Evolutionary conservation across 1,140 invertebrate species (phyloP), one percentile per base, ranked within the genome.

Genomic region (Musca vetustissima): DNA sequence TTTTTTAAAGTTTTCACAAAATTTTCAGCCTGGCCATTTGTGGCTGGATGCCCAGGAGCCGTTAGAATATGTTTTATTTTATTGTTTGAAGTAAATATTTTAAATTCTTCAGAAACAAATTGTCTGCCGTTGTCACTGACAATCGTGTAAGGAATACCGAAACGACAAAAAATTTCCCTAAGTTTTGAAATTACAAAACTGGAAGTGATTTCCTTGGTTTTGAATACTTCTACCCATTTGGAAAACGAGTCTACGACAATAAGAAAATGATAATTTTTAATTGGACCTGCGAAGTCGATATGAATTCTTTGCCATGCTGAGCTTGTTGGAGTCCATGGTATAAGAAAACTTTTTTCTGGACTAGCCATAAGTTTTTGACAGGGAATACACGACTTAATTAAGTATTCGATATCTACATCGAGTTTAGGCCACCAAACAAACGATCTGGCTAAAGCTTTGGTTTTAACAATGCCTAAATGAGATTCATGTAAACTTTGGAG

Each of bases 401-500:
- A 68, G 49, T 59, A 24, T 57, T 59, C 66, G 49, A 68, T 68
- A 15, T 59, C 66, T 14, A 8, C 9, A 21, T 68, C 66, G 4
- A 66, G 22, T 28, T 66, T 66, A 32, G 64, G 64, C 64, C 64
- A 66, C 64, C 64, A 66, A 28, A 66, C 64, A 66, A 66, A 66
- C 6, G 64, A 50, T 24, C 64, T 43, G 14, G 64, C 64, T 21
- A 65, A 21, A 24, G 64, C 64, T 25, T 66, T 66, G 4, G 64
- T 66, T 52, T 66, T 66, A 19, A 66, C 43, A 17, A 66, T 66
- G 17, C 64, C 64, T 49, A 48, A 66, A 24, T 66, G 64, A 19
- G 64, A 66, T 66, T 48, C 64, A 66, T 66, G 64, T 25, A 66
- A 19, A 11, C 48, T 14, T 48, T 61, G 25, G 9, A 69, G 14